Evolutionary conservation across 2,113 vertebrate genomes (phyloP).

Genomic region (Cinclus mexicanus): DNA sequence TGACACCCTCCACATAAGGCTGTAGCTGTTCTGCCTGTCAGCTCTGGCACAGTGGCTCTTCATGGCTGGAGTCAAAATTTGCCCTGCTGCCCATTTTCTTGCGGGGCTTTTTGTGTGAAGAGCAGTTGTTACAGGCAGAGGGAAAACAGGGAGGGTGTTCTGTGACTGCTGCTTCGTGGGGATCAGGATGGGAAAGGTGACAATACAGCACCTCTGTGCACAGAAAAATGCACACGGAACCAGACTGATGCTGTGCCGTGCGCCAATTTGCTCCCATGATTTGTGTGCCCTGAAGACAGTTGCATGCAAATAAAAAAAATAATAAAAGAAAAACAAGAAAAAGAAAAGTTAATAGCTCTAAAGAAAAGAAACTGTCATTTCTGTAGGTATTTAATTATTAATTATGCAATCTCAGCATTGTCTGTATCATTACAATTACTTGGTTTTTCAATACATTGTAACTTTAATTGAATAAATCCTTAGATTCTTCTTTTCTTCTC

Average conservation of each 20-base stretch:
- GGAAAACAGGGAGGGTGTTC: neutral
- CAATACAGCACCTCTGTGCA: neutral
- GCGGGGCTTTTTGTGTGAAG: neutral
- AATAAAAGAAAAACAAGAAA: neutral
- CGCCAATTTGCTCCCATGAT: neutral
- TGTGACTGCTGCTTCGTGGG: rapidly evolving
- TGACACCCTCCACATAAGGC: neutral
- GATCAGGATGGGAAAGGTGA: neutral
- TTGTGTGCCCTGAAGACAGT: neutral
- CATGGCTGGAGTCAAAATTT: neutral
- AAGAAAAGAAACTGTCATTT: slow-evolving; percentile 12
- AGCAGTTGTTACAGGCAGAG: neutral
- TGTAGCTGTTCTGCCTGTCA: neutral
- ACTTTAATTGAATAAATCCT: slow-evolving; percentile 61
- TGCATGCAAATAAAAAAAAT: neutral
- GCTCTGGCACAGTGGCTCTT: neutral
- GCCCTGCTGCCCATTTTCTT: neutral
- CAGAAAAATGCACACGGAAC: neutral
- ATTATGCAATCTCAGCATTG: slow-evolving; percentile 42
- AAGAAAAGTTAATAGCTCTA: neutral
- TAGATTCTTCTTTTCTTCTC: slow-evolving; percentile 11
- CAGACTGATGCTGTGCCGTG: neutral
- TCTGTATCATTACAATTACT: slow-evolving; percentile 55
- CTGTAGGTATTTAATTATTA: slow-evolving; percentile 56
- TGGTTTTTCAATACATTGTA: slow-evolving; percentile 39